phyloP scores from a whole-genome alignment of 2,797 vertebrate genomes.

The Smutsia gigantea region DNA sequence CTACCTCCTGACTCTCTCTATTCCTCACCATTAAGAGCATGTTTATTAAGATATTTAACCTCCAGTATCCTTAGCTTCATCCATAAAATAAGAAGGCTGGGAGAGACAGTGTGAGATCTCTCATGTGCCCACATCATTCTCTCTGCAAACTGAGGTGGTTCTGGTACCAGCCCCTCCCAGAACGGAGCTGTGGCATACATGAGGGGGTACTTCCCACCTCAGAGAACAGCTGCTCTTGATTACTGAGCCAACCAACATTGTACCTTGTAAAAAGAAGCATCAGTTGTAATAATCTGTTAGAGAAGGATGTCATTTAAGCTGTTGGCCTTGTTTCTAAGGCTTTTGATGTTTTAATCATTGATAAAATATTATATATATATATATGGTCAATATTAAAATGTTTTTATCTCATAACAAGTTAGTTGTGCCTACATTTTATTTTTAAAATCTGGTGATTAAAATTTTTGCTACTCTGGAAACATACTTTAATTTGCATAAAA shows the following conservation, averaged over 20 bases:
- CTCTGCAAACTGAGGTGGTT: not conserved
- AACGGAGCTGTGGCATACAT: accelerated
- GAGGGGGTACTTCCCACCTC: not conserved
- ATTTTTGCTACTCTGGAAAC: not conserved
- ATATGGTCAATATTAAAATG: not conserved
- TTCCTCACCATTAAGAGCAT: not conserved
- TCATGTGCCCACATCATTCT: not conserved
- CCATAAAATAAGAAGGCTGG: not conserved
- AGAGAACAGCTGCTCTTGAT: not conserved
- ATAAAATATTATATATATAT: not conserved
- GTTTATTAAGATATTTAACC: not conserved
- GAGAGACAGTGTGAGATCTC: not conserved
- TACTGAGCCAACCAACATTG: not conserved
- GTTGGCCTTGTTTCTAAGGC: not conserved
- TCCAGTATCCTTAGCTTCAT: not conserved
- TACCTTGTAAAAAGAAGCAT: not conserved
- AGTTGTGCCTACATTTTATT: not conserved
- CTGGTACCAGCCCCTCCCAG: not conserved
- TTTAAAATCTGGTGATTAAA: not conserved
- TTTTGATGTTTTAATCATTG: not conserved
- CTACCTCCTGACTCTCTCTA: accelerated
- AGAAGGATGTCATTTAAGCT: not conserved
- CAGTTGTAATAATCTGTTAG: not conserved
- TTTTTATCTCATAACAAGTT: not conserved
- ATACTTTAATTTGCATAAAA: not conserved